phyloP scores from a whole-genome alignment of 2,888 invertebrate species.

The Machimus atricapillus region DNA sequence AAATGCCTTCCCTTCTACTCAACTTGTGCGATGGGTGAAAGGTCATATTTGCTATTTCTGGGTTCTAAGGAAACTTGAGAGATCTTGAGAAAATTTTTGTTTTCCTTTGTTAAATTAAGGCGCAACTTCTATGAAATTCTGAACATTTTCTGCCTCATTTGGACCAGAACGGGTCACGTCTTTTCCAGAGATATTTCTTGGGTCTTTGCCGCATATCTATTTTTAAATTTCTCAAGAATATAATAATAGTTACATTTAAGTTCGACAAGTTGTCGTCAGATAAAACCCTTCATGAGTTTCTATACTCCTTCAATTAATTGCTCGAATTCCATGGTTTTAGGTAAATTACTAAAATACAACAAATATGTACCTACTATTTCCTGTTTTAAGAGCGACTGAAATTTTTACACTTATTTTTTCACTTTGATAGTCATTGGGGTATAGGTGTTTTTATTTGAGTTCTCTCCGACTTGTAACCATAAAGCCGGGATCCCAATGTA shows the following conservation, averaged over 20 bases:
- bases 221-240: not conserved
- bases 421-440: too few species aligned
- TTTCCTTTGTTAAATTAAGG: not conserved
- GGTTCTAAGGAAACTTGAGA: not conserved
- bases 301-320: too few species aligned
- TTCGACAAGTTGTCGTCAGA: not conserved
- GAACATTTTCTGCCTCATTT: not conserved
- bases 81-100: not conserved
- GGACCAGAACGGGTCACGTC: not conserved
- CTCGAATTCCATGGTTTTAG: too few species aligned
- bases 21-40: not conserved
- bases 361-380: too few species aligned
- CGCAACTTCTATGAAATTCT: not conserved
- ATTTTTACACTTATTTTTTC: too few species aligned
- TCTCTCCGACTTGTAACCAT: not conserved
- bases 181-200: not conserved
- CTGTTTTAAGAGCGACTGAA: too few species aligned
- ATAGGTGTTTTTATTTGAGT: too few species aligned
- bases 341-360: too few species aligned
- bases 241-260: not conserved
- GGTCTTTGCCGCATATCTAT: not conserved
- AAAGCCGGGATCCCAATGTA: too few species aligned
- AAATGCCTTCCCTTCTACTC: not conserved
- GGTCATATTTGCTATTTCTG: not conserved
- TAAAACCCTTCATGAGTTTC: too few species aligned